A percentile compares a stretch with the other conserved stretches of the same genome.
These are phyloP conservation scores for Sphaeramia orbicularis DNA, from an alignment of 2,797 vertebrate genomes.

Conservation along the genomic window DNA sequence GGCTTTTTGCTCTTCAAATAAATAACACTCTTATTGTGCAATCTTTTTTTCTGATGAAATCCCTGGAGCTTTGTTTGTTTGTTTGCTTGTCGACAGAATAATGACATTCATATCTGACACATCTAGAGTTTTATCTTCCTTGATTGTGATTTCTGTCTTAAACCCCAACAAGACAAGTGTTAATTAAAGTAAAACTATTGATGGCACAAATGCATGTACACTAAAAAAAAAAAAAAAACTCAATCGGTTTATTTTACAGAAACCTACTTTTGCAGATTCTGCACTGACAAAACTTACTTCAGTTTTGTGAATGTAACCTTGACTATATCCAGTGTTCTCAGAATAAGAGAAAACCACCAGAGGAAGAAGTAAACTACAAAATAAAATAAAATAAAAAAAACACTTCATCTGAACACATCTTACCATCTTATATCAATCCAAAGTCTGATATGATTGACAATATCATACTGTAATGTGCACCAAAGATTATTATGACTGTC, in stretches of 20 bases:
- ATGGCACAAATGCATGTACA: too few relatives aligned
- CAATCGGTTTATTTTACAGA: too few relatives aligned
- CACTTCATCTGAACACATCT: too few relatives aligned
- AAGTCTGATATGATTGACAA: too few relatives aligned
- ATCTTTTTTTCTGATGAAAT: slow-evolving; percentile 43
- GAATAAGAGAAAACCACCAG: slow-evolving; percentile 24
- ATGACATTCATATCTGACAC: slow-evolving; percentile 36
- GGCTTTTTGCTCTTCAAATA: slow-evolving; percentile 31
- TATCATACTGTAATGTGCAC: too few relatives aligned
- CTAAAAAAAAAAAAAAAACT: too few relatives aligned
- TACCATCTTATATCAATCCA: too few relatives aligned
- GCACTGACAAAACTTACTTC: neutral
- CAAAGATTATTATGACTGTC: too few relatives aligned
- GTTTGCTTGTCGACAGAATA: slow-evolving; percentile 22
- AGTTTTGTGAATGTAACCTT: neutral
- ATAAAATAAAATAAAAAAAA: too few relatives aligned
- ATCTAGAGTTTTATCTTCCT: slow-evolving; percentile 9
- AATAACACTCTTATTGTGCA: slow-evolving; percentile 44
- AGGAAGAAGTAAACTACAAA: neutral
- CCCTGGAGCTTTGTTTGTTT: slow-evolving; percentile 39
- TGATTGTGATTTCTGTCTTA: neutral
- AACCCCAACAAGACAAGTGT: slow-evolving; percentile 1
- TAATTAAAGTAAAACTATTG: too few relatives aligned
- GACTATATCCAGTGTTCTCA: neutral
- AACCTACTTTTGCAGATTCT: too few relatives aligned